These are phyloP conservation scores for Euwallacea fornicatus DNA, from an alignment of 1,140 invertebrate genomes.

Conservation along the genomic window DNA sequence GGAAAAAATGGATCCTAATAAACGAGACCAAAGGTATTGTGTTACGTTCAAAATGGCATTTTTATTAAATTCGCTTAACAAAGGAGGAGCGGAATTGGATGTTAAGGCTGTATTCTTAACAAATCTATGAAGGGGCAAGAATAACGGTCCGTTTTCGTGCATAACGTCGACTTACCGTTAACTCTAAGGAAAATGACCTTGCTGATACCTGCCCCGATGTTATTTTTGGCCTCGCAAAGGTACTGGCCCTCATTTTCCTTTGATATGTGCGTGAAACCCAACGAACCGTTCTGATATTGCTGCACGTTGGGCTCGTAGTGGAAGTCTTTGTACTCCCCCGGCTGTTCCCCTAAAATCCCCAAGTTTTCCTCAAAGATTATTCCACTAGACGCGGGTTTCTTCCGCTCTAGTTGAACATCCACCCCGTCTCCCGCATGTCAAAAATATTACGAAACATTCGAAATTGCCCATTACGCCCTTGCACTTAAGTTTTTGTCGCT, in stretches of 20 bases:
- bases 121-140: too few relatives aligned
- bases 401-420: background rate
- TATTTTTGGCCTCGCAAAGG: slow-evolving; percentile 89
- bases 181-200: slow-evolving; percentile 87
- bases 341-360: slow-evolving; percentile 63
- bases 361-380: slow-evolving; percentile 14
- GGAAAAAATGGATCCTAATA: slow-evolving; percentile 7
- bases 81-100: background rate
- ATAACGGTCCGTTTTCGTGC: too few relatives aligned
- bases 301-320: slow-evolving; percentile 72
- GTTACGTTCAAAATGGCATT: slow-evolving; percentile 9
- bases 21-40: slow-evolving; percentile 2
- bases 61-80: slow-evolving; percentile 10
- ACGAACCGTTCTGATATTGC: slow-evolving; percentile 78
- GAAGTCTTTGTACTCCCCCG: slow-evolving; percentile 85
- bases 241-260: slow-evolving; percentile 89
- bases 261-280: slow-evolving; percentile 76
- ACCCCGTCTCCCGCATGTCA: too few relatives aligned
- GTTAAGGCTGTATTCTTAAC: background rate
- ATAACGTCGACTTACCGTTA: slow-evolving; percentile 65
- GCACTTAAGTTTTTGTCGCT: background rate
- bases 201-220: slow-evolving; percentile 83
- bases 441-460: too few relatives aligned
- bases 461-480: too few relatives aligned
- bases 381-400: background rate